phyloP scores from a whole-genome alignment of 2,113 vertebrate genomes.

The Halichoerus grypus region DNA sequence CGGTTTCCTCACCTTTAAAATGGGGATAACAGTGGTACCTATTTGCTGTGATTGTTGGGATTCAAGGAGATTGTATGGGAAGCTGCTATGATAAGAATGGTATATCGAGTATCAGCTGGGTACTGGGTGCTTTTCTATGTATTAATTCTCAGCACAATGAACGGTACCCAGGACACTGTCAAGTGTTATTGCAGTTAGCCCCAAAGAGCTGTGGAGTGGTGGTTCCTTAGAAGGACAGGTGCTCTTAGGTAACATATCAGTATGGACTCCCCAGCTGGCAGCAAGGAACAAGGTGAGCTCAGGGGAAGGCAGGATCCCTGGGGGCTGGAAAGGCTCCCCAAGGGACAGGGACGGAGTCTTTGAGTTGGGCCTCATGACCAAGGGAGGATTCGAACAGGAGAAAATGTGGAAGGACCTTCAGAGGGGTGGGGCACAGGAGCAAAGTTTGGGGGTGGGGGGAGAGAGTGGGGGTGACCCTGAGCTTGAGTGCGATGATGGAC shows the following conservation, averaged over 20 bases:
- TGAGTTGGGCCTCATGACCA: not conserved
- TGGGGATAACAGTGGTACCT: fast-evolving
- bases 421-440: not conserved
- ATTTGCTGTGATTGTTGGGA: not conserved
- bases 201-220: not conserved
- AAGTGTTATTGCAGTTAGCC: too few relatives aligned
- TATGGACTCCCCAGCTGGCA: not conserved
- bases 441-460: too few relatives aligned
- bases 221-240: not conserved
- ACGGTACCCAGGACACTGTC: fast-evolving
- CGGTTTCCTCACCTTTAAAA: not conserved
- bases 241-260: not conserved
- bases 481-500: fast-evolving
- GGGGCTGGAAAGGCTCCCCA: not conserved
- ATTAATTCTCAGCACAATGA: not conserved
- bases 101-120: fast-evolving
- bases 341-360: not conserved
- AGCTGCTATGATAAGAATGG: not conserved
- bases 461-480: fast-evolving
- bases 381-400: not conserved
- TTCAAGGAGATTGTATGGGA: not conserved
- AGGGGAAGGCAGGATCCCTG: not conserved
- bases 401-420: not conserved
- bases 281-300: not conserved
- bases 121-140: not conserved